These are phyloP conservation scores for Pristionchus exspectatus DNA, from an alignment of 2,888 invertebrate genomes.

Conservation along the genomic window DNA sequence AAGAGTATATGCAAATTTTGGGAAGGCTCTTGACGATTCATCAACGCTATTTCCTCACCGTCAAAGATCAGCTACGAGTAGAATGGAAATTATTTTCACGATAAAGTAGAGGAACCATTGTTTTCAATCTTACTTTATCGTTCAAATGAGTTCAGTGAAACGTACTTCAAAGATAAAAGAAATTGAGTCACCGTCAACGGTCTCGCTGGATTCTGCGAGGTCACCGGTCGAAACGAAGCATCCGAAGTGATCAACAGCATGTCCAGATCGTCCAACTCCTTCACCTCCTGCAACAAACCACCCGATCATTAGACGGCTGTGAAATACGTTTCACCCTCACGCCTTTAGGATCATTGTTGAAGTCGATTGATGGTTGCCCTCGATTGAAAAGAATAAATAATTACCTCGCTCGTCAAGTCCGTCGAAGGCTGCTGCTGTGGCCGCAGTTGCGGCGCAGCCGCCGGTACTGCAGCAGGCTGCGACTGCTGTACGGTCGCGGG, in stretches of 20 bases:
- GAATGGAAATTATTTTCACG: too few species aligned
- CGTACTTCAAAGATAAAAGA: neutral
- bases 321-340: neutral
- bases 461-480: neutral
- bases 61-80: too few species aligned
- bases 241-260: slow-evolving; percentile 35
- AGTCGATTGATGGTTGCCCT: too few species aligned
- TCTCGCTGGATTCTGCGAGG: slow-evolving; percentile 33
- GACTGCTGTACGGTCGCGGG: neutral
- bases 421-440: neutral
- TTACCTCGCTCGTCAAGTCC: slow-evolving; percentile 3
- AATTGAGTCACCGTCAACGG: neutral
- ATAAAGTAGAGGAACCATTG: too few species aligned
- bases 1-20: neutral
- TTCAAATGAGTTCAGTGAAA: neutral
- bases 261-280: slow-evolving; percentile 46
- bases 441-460: neutral
- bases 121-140: neutral
- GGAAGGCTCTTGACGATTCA: too few species aligned
- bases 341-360: too few species aligned
- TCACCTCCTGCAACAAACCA: neutral
- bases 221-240: slow-evolving; percentile 16
- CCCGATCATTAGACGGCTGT: neutral
- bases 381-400: too few species aligned
- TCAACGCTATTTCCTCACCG: too few species aligned